phyloP scores from a whole-genome alignment of 2,888 invertebrate genomes.

The Yponomeuta malinellus region DNA sequence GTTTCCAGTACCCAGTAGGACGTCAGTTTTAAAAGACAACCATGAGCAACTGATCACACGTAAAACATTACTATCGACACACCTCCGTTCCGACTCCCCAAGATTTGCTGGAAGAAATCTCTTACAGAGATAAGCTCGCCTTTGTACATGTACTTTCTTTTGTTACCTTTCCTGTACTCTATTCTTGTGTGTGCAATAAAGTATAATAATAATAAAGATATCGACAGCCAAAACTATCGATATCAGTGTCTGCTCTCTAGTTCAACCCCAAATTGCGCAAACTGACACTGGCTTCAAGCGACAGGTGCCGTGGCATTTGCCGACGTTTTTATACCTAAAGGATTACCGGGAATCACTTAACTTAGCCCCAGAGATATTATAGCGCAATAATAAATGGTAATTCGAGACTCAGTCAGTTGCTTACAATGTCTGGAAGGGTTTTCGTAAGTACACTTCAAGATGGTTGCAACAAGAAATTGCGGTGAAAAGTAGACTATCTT shows the following conservation, averaged over 20 bases:
- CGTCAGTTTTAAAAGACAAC: too few species aligned
- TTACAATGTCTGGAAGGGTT: not conserved
- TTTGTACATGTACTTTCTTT: too few species aligned
- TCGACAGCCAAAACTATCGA: constrained; percentile 12
- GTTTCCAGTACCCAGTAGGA: too few species aligned
- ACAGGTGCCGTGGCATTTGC: constrained; percentile 40
- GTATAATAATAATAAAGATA: not conserved
- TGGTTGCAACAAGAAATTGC: too few species aligned
- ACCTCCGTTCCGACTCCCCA: too few species aligned
- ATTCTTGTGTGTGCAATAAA: too few species aligned
- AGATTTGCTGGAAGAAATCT: too few species aligned
- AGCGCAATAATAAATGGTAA: constrained; percentile 7
- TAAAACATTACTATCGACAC: too few species aligned
- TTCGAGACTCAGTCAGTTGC: not conserved
- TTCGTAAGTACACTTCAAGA: not conserved
- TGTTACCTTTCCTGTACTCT: too few species aligned
- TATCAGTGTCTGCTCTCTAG: constrained; percentile 14
- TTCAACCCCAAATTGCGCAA: constrained; percentile 21
- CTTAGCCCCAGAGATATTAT: not conserved
- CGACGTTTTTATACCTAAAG: constrained; percentile 9
- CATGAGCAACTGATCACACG: too few species aligned
- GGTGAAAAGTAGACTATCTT: too few species aligned
- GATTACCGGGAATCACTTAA: constrained; percentile 15
- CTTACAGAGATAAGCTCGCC: too few species aligned
- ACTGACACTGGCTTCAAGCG: constrained; percentile 50